Evolutionary conservation across 2,888 invertebrate species (phyloP).

Genomic region (Phoenoteleia sp.): DNA sequence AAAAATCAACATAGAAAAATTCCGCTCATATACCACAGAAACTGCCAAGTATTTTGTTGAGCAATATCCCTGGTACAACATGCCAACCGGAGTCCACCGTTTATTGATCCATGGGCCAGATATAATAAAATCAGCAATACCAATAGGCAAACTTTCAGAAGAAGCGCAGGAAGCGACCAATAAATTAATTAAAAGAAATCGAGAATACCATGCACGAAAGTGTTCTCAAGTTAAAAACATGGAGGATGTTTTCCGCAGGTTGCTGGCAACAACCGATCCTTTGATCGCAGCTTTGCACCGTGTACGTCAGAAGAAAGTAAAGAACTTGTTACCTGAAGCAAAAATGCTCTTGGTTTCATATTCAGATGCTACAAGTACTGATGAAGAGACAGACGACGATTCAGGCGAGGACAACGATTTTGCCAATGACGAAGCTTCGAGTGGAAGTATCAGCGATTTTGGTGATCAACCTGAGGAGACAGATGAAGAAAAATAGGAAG

Average conservation of each 20-base stretch:
- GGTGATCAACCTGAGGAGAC: too few relatives aligned
- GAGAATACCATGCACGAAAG: constrained; percentile 6
- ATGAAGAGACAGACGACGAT: too few relatives aligned
- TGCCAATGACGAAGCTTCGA: too few relatives aligned
- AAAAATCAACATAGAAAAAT: constrained; percentile 20
- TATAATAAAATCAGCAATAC: constrained; percentile 23
- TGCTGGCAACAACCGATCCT: constrained; percentile 31
- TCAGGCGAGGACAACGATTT: too few relatives aligned
- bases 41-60: constrained; percentile 33
- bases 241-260: constrained; percentile 44
- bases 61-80: constrained; percentile 38
- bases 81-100: constrained; percentile 30
- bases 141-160: constrained; percentile 33
- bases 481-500: too few relatives aligned
- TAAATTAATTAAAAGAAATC: constrained; percentile 54
- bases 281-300: constrained; percentile 18
- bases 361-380: too few relatives aligned
- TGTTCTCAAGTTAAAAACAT: constrained; percentile 28
- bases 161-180: constrained; percentile 33
- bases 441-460: too few relatives aligned
- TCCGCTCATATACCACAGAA: constrained; percentile 6
- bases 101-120: constrained; percentile 34
- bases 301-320: constrained; percentile 19
- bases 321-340: constrained; percentile 40
- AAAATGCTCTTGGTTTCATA: too few relatives aligned